Evolutionary conservation across 2,888 invertebrate species (phyloP).

Genomic region (Stictocephala bisonia): DNA sequence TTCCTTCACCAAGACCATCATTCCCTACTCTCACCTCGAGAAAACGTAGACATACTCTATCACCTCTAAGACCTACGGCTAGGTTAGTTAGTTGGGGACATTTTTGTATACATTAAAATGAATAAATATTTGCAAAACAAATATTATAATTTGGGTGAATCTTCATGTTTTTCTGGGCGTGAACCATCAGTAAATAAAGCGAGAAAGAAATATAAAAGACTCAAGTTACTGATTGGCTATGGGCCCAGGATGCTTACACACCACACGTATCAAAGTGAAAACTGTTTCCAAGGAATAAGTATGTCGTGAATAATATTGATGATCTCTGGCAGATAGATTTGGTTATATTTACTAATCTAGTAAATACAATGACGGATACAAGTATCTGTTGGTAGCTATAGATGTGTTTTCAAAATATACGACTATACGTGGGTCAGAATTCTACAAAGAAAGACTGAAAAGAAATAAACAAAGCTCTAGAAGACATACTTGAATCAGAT

Average conservation of each 20-base stretch:
- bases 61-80: too few species aligned
- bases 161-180: background rate
- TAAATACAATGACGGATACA: background rate
- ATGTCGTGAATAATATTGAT: conserved; percentile 1
- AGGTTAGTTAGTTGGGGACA: too few species aligned
- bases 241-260: conserved; percentile 3
- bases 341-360: background rate
- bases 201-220: background rate
- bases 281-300: background rate
- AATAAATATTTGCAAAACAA: too few species aligned
- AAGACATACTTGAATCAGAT: background rate
- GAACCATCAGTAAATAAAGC: background rate
- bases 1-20: background rate
- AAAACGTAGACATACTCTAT: too few species aligned
- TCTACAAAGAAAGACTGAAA: conserved; percentile 7
- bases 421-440: background rate
- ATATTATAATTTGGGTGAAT: too few species aligned
- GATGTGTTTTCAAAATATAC: background rate
- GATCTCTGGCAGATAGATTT: conserved; percentile 3
- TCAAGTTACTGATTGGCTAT: background rate
- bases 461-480: conserved; percentile 25
- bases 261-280: background rate
- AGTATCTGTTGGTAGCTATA: background rate
- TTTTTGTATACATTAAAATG: too few species aligned
- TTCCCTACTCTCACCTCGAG: background rate